Evolutionary conservation across 2,113 vertebrate species (phyloP).

Genomic region (Xiphophorus maculatus): DNA sequence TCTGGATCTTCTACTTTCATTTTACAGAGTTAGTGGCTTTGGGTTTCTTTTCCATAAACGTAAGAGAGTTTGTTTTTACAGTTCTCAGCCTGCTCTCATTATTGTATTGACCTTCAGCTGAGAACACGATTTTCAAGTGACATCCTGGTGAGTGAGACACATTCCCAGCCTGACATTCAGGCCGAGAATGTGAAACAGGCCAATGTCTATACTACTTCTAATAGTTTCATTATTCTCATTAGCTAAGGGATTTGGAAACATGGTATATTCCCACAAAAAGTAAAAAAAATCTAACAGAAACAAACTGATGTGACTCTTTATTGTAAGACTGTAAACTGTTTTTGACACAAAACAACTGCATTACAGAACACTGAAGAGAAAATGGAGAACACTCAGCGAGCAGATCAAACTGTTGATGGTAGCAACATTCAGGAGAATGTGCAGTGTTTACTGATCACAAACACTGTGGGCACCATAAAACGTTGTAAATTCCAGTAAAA

Average conservation of each 20-base stretch:
- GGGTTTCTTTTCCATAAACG: background rate
- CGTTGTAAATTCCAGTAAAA: constrained; percentile 25
- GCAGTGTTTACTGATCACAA: constrained; percentile 28
- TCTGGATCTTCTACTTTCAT: background rate
- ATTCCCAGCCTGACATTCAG: background rate
- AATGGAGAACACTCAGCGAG: constrained; percentile 33
- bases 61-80: background rate
- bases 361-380: constrained; percentile 44
- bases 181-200: no score
- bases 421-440: constrained; percentile 37
- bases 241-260: background rate
- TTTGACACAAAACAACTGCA: constrained; percentile 14
- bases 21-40: background rate
- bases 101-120: background rate
- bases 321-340: constrained; percentile 49
- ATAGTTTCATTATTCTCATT: background rate
- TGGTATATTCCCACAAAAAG: background rate
- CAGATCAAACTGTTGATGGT: constrained; percentile 28
- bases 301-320: constrained; percentile 50
- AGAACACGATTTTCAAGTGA: background rate
- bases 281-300: constrained; percentile 1
- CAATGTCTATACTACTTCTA: background rate
- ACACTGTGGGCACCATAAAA: constrained; percentile 61
- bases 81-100: background rate
- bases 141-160: background rate